Base-by-base conservation (phyloP, 1,140 invertebrate genomes). In the Drosophila athabasca region DNA sequence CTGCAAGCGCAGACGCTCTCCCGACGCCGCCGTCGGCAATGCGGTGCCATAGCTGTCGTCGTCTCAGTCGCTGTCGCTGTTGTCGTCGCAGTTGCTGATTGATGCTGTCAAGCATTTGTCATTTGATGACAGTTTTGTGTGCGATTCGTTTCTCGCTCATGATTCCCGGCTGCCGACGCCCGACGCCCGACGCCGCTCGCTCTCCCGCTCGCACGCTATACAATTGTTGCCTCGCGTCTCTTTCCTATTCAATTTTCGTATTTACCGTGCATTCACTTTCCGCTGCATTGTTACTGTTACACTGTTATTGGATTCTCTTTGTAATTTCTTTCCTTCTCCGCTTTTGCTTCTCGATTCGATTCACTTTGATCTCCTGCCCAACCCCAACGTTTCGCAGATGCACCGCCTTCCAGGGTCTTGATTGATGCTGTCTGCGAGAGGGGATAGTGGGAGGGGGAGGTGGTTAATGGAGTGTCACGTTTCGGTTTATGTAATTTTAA, bases 111-210 rank as follows among this genome's bases (percentile, higher is more conserved):
- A 90, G 84, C 84, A 90, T 90, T 90, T 90, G 90, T 90, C 90
- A 90, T 89, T 90, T 90, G 89, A 90, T 90, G 90, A 90, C 90
- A 90, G 90, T 90, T 87, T 87, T 90, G 85, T 90, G 89, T 85
- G 90, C 90, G 88, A 90, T 79, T 83, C 89, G 85, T 90, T 90
- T 90, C 73, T 82, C 76, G 79, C 71, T 87, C 90, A 90, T 90
- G 89, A 82, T 85, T 85, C 85, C 71, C 65, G 53, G 73, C 65
- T 61, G 71, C 59, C 54, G 69, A 59, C 43, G 54, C 41, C 44
- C 45, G 60, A 31, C 26, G 53, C 49, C 51, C 22, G 66, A 49
- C 46, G 49, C 31, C 51, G 52, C 44, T 11, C 39, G 49, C 22
- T 44, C 50, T 50, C 29, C 53, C 31, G 49, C 17, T 35, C 24